Percentiles rank a stretch among this genome's conserved stretches.
Conservation (phyloP, 2,888 invertebrate species). For the Elgonia sp. region DNA sequence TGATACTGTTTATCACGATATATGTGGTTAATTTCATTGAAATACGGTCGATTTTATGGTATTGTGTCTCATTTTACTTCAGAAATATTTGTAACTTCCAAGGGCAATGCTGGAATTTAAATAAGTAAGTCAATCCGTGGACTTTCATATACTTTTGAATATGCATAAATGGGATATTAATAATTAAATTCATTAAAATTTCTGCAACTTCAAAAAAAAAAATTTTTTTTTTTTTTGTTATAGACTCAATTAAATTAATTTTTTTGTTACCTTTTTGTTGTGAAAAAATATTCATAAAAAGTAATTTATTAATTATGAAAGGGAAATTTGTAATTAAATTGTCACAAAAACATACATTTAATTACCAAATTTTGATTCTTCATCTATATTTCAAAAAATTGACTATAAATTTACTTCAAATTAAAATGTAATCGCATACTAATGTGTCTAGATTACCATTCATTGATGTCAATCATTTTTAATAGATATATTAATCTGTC, state of each 20-base stretch:
- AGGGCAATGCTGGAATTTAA: background rate
- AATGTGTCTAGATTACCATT: background rate
- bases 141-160: background rate
- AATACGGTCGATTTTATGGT: background rate
- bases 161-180: background rate
- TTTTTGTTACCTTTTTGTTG: too few relatives aligned
- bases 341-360: background rate
- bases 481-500: slow-evolving; percentile 5
- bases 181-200: background rate
- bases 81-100: background rate
- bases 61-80: background rate
- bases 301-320: too few relatives aligned
- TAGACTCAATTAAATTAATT: too few relatives aligned
- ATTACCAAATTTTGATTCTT: background rate
- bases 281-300: too few relatives aligned
- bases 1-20: background rate
- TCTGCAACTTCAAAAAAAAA: too few relatives aligned
- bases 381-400: background rate
- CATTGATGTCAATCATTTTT: background rate
- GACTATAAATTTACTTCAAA: background rate
- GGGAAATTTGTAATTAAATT: background rate
- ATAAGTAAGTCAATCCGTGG: background rate
- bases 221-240: too few relatives aligned
- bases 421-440: background rate
- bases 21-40: background rate